Evolutionary conservation across 1,140 invertebrate genomes (phyloP).

Genomic region (Magallana angulata): DNA sequence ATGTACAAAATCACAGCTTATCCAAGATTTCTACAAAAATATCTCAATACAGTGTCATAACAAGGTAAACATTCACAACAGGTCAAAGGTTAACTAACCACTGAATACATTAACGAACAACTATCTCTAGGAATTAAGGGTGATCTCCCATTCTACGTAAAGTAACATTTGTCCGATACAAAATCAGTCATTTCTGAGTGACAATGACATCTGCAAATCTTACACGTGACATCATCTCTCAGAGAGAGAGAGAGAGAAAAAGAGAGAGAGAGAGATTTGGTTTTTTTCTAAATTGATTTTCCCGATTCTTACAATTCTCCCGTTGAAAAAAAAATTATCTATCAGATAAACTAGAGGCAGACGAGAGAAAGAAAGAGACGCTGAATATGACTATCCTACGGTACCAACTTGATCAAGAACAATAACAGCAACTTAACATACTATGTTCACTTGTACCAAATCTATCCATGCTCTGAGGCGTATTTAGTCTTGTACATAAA

Average conservation of each 20-base stretch:
- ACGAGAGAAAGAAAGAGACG: too few species aligned
- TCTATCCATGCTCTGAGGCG: too few species aligned
- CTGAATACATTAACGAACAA: neutral
- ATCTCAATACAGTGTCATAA: neutral
- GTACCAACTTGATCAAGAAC: too few species aligned
- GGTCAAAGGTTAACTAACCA: neutral
- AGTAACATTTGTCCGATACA: neutral
- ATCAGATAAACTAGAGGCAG: too few species aligned
- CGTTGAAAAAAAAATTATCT: too few species aligned
- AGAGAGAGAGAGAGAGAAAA: neutral
- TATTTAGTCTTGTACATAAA: too few species aligned
- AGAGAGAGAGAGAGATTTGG: too few species aligned
- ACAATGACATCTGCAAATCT: neutral
- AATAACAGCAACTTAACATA: too few species aligned
- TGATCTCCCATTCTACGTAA: neutral
- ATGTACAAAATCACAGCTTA: slow-evolving; percentile 22
- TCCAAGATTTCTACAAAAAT: slow-evolving; percentile 10
- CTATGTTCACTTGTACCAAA: too few species aligned
- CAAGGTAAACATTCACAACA: neutral
- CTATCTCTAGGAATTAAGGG: neutral
- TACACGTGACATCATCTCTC: neutral
- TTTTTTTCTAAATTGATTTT: too few species aligned
- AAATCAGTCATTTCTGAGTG: neutral
- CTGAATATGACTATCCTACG: too few species aligned
- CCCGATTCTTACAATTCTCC: too few species aligned